Conservation (phyloP, 2,797 vertebrate species). For the Notolabrus celidotus region DNA sequence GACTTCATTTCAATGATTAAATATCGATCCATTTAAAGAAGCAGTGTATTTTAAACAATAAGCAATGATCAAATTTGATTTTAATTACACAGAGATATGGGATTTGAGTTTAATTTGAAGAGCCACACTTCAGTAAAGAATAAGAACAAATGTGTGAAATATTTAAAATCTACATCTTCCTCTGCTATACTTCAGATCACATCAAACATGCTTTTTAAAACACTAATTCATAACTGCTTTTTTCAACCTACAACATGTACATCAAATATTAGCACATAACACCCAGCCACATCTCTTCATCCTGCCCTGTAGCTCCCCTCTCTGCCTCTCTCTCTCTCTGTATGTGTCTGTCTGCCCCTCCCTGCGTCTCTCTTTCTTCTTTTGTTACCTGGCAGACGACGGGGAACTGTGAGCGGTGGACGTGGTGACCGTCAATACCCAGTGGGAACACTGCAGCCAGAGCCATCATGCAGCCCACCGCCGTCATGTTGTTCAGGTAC, state of each 20-base stretch:
- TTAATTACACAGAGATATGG: no score
- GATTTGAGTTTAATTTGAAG: no score
- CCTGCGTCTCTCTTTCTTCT: background rate
- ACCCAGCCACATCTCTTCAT: background rate
- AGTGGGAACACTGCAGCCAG: constrained; percentile 93
- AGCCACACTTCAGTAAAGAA: no score
- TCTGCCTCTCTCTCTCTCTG: background rate
- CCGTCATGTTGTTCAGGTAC: constrained; percentile 96
- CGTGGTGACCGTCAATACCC: constrained; percentile 93
- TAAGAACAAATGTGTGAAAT: no score
- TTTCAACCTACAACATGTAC: background rate
- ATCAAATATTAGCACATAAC: constrained; percentile 18
- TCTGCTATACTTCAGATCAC: no score
- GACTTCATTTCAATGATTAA: background rate
- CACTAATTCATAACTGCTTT: background rate
- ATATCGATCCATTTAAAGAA: no score
- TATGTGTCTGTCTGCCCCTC: background rate
- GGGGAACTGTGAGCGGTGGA: constrained; percentile 89
- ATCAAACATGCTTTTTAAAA: no score
- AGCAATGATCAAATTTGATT: no score
- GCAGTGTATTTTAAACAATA: no score
- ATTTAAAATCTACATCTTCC: no score
- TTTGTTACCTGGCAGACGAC: constrained; percentile 93
- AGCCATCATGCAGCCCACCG: constrained; percentile 94
- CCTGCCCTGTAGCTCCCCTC: constrained; percentile 12